A percentile compares a stretch with the other conserved stretches of the same genome.
These are phyloP conservation scores for Brachionus koreanus DNA, from an alignment of 1,140 invertebrate genomes.

Conservation along the genomic window DNA sequence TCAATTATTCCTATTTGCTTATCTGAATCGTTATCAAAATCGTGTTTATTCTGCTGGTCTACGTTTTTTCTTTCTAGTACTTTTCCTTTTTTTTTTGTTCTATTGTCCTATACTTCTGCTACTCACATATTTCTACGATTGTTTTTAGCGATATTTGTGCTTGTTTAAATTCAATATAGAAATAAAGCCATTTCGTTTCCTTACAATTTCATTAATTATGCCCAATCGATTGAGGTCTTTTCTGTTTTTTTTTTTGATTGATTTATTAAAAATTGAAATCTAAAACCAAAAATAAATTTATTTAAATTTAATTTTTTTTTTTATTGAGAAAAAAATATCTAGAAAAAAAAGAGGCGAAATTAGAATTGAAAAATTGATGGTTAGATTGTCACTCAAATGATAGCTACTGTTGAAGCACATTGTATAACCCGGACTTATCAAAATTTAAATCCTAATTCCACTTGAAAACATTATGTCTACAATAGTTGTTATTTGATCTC, in stretches of 20 bases:
- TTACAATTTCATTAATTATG: slow-evolving; percentile 11
- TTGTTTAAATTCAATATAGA: neutral
- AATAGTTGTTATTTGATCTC: slow-evolving; percentile 30
- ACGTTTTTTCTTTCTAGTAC: neutral
- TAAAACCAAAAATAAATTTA: neutral
- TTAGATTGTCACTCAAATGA: neutral
- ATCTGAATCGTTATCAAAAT: slow-evolving; percentile 33
- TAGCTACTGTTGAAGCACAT: neutral
- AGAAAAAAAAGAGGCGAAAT: neutral
- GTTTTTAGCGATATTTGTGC: neutral
- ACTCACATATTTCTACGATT: neutral
- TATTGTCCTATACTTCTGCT: neutral
- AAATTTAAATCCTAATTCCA: neutral
- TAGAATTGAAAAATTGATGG: neutral
- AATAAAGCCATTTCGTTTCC: neutral
- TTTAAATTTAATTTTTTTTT: neutral
- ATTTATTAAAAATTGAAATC: neutral
- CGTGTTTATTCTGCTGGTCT: slow-evolving; percentile 22
- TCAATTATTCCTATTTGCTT: slow-evolving; percentile 34
- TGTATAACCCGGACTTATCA: neutral
- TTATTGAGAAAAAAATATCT: neutral
- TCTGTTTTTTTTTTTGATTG: neutral
- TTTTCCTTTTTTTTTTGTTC: neutral
- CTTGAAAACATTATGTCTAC: neutral
- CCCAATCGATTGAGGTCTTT: neutral